Evolutionary conservation across 2,797 vertebrate genomes (phyloP).

Genomic region (Uromys caudimaculatus): DNA sequence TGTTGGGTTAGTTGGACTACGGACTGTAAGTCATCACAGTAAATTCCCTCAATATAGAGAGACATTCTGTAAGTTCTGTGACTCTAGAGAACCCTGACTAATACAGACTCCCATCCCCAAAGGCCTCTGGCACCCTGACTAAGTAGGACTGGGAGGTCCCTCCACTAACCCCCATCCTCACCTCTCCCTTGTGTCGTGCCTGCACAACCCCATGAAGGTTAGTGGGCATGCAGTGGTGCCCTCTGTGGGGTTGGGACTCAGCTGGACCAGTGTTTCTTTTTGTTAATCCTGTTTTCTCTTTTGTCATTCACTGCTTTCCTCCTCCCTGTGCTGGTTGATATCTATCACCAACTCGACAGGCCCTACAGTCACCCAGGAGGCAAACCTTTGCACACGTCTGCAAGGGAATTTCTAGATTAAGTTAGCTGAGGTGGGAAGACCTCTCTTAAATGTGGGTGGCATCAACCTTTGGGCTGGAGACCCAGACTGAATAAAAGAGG

Average conservation of each 20-base stretch:
- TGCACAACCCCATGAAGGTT: background rate
- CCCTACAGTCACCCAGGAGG: background rate
- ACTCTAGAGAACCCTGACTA: background rate
- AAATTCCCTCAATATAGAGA: background rate
- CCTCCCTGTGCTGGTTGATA: background rate
- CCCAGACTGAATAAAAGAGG: background rate
- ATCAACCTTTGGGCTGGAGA: background rate
- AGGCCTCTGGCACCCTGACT: background rate
- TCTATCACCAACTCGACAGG: background rate
- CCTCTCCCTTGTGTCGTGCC: accelerated
- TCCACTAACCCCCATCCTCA: accelerated
- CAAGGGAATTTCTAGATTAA: background rate
- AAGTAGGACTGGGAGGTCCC: background rate
- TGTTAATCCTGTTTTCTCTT: background rate
- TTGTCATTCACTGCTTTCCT: background rate
- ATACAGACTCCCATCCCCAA: background rate
- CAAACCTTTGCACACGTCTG: background rate
- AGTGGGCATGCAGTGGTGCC: background rate
- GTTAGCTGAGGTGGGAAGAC: background rate
- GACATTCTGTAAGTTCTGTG: background rate
- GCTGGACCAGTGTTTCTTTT: background rate
- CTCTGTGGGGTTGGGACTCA: background rate
- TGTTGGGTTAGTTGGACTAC: background rate
- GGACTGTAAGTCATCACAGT: background rate
- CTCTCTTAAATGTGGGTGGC: background rate